Base-by-base conservation (phyloP, 2,888 invertebrate species). In the Biston betularia region DNA sequence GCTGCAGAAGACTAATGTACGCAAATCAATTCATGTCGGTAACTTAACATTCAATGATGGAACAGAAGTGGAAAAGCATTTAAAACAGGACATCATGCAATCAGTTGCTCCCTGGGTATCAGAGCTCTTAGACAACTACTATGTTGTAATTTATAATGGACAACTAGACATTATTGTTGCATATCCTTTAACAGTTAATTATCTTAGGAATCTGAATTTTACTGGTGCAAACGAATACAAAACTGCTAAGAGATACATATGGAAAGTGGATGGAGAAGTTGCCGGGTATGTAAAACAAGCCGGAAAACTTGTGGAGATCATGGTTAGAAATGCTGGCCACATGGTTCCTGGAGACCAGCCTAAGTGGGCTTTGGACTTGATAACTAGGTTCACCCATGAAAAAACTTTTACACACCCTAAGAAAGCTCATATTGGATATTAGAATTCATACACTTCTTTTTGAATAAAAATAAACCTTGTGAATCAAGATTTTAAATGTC, bases 131-230 rank as follows among this genome's bases (percentile, higher is more conserved):
- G 92, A 95, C 45, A 88, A 95, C 75, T 97, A 96, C 79, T 93
- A 94, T 83, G 95, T 98, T 14, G 94, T 98, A 52, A 94, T 98
- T 68, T 98, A 98, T 85, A 98, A 96, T 82, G 98, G 98, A 0
- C 98, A 98, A 82, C 85, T 98, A 72, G 98, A 99, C 85, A 96
- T 98, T 12, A 98, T 98, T 71, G 97, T 98, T 0, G 97, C 98
- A 0, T 97, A 98, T 87, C 97, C 98, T 0, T 83, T 97, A 57
- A 98, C 98, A 0, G 94, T 96, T 24, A 97, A 96, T 82, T 98
- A 97, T 85, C 88, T 98, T 40, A 93, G 95, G 72, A 94, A 95
- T 59, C 90, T 98, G 0, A 94, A 96, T 52, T 98, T 97, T 90
- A 94, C 91, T 33, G 96, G 94, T 0, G 90, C 96, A 0, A 94